These are phyloP conservation scores for Hoplias malabaricus DNA, from an alignment of 2,113 vertebrate genomes.

Conservation along the genomic window DNA sequence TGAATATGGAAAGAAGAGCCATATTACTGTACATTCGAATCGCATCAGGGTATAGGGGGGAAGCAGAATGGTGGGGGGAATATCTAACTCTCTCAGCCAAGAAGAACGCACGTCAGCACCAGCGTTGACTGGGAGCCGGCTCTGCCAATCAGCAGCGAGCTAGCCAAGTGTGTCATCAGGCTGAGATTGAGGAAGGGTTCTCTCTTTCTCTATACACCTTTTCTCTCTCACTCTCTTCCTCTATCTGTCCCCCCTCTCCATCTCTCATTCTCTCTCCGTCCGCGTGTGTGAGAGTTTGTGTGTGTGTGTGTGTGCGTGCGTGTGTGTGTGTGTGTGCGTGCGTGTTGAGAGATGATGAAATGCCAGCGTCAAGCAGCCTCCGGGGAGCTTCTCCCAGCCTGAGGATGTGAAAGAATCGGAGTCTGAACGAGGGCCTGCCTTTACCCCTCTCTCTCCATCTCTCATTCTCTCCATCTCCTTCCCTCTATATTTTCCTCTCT, in stretches of 20 bases:
- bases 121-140: slow-evolving; percentile 71
- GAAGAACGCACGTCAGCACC: slow-evolving; percentile 68
- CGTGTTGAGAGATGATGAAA: slow-evolving; percentile 76
- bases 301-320: slow-evolving; percentile 20
- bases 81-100: slow-evolving; percentile 65
- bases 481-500: not conserved
- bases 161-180: slow-evolving; percentile 76
- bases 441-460: not conserved
- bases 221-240: slow-evolving; percentile 6
- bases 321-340: slow-evolving; percentile 43
- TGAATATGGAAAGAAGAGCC: not conserved
- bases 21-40: slow-evolving; percentile 40
- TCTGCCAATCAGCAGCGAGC: slow-evolving; percentile 74
- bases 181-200: slow-evolving; percentile 76
- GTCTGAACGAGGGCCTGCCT: slow-evolving; percentile 58
- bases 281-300: slow-evolving; percentile 30
- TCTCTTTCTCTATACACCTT: slow-evolving; percentile 65
- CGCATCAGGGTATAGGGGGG: slow-evolving; percentile 7
- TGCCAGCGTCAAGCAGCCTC: slow-evolving; percentile 74
- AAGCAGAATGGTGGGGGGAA: slow-evolving; percentile 2
- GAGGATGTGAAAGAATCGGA: slow-evolving; percentile 73
- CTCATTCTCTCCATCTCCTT: slow-evolving; percentile 1
- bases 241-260: not conserved
- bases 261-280: slow-evolving; percentile 29
- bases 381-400: slow-evolving; percentile 73